phyloP scores from a whole-genome alignment of 2,888 invertebrate species.

The Synergus umbraculus region DNA sequence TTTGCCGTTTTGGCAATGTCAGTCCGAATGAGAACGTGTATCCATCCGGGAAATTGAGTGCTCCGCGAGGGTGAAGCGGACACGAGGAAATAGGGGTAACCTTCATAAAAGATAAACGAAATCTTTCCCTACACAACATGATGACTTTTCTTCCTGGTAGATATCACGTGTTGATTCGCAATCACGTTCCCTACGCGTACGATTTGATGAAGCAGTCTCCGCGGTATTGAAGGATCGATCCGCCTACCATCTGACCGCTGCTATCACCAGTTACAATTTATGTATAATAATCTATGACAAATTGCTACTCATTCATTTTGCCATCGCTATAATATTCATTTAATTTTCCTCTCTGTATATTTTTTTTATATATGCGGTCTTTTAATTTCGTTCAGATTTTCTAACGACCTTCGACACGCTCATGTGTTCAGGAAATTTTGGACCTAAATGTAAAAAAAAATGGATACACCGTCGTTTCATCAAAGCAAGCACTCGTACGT shows the following conservation, averaged over 20 bases:
- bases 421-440: neutral
- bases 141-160: constrained; percentile 23
- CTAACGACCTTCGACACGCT: neutral
- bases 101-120: constrained; percentile 59
- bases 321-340: too few species aligned
- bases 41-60: constrained; percentile 69
- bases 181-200: constrained; percentile 3
- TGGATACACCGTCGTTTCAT: constrained; percentile 52
- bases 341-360: too few species aligned
- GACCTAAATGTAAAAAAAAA: neutral
- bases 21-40: constrained; percentile 59
- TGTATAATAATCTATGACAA: neutral
- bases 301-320: neutral
- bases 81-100: constrained; percentile 46
- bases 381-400: too few species aligned
- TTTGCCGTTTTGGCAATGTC: constrained; percentile 59
- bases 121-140: constrained; percentile 43
- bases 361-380: too few species aligned
- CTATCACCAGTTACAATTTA: neutral
- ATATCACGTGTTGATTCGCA: constrained; percentile 40
- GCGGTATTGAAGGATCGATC: constrained; percentile 46
- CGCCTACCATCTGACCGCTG: neutral
- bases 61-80: constrained; percentile 60
- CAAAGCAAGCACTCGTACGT: constrained; percentile 68
- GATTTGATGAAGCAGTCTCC: constrained; percentile 5